Percentiles rank a stretch among this genome's conserved stretches.
These are phyloP conservation scores for Gavialis gangeticus DNA, from an alignment of 2,113 vertebrate species.

Conservation along the genomic window DNA sequence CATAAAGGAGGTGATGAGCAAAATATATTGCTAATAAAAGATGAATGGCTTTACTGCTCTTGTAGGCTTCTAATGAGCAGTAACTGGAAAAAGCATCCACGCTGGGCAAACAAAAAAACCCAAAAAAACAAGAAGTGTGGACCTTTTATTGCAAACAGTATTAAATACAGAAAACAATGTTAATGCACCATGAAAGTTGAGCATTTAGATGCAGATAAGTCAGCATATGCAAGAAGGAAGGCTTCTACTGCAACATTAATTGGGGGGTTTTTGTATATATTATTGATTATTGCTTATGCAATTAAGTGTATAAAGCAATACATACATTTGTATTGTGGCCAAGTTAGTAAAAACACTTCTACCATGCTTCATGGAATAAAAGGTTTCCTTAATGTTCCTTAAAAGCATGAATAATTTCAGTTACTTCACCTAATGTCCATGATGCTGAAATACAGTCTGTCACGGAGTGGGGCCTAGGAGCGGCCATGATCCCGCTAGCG, in stretches of 20 bases:
- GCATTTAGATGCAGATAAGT: constrained; percentile 34
- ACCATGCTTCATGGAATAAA: background rate
- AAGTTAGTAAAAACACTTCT: background rate
- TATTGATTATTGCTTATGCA: constrained; percentile 15
- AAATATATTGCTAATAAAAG: constrained; percentile 64
- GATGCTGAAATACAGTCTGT: constrained; percentile 9
- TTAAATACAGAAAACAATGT: background rate
- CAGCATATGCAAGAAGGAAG: constrained; percentile 29
- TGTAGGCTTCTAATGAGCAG: constrained; percentile 31
- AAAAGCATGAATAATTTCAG: constrained; percentile 29
- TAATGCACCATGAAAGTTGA: constrained; percentile 47
- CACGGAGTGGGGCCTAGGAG: too few species aligned
- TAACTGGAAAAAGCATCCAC: constrained; percentile 15
- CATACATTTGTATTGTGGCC: background rate
- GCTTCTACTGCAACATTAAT: constrained; percentile 35
- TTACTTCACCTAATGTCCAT: constrained; percentile 8
- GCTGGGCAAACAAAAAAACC: constrained; percentile 23
- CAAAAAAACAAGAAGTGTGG: constrained; percentile 49
- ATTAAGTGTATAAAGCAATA: background rate
- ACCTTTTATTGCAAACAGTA: constrained; percentile 39
- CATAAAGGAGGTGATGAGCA: constrained; percentile 25
- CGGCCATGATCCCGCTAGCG: too few species aligned
- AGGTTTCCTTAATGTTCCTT: background rate
- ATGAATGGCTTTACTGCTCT: background rate
- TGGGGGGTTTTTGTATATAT: constrained; percentile 1